Evolutionary conservation across 1,140 invertebrate genomes (phyloP), one percentile per base, ranked within the genome.

Genomic region (Cyclina sinensis): DNA sequence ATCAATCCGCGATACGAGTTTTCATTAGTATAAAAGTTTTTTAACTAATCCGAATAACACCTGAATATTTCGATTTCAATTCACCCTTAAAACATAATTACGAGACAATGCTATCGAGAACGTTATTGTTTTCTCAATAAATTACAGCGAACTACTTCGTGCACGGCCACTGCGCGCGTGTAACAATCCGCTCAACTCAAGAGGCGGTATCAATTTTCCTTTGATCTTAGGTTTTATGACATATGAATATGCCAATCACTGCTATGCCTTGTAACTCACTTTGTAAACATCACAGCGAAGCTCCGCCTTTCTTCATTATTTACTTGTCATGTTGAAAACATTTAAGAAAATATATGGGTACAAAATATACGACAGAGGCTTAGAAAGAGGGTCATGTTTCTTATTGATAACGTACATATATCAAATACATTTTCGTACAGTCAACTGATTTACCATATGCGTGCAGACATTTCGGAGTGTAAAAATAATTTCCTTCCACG

Each of bases 151-250:
- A 84, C 82, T 54, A 70, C 21, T 54, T 84, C 68, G 39, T 48
- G 18, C 46, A 73, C 16, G 37, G 32, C 14, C 37, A 3, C 21
- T 43, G 37, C 57, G 39, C 32, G 43, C 21, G 5, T 78, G 68
- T 73, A 68, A 39, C 78, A 70, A 37, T 80, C 74, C 65, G 59
- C 74, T 35, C 24, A 27, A 57, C 74, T 73, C 59, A 43, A 88
- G 65, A 88, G 86, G 86, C 86, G 86, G 86, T 88, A 88, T 88
- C 86, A 88, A 81, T 73, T 88, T 88, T 79, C 86, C 86, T 88
- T 88, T 88, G 86, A 88, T 88, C 57, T 88, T 81, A 39, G 62
- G 30, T 80, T 81, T 88, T 81, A 88, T 88, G 86, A 88, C 86
- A 80, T 74, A 74, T 88, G 74, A 81, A 88, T 88, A 80, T 88